Percentiles rank a stretch among this genome's conserved stretches.
Conservation (phyloP, 2,888 invertebrate species). For the Cecidostiba fungosa region DNA sequence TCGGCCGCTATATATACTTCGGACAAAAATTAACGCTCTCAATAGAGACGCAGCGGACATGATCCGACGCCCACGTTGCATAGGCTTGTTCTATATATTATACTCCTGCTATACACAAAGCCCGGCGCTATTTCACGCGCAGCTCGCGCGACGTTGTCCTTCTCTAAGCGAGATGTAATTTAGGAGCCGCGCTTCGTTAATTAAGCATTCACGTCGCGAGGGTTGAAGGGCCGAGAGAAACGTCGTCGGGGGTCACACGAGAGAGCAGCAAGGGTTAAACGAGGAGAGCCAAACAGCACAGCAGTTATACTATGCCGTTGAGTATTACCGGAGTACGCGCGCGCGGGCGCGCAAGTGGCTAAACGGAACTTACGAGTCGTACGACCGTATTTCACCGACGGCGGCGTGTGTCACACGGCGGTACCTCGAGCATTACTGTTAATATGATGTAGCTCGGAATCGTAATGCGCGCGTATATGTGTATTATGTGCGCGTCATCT, state of each 20-base stretch:
- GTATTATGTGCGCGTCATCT: not conserved
- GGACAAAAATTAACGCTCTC: conserved; percentile 5
- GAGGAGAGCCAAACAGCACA: not conserved
- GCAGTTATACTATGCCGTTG: no score
- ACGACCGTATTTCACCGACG: conserved; percentile 47
- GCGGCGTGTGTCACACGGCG: conserved; percentile 5
- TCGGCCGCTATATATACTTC: not conserved
- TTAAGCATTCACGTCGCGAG: conserved; percentile 53
- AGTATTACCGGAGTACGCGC: not conserved
- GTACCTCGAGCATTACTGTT: conserved; percentile 41
- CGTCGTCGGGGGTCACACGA: not conserved
- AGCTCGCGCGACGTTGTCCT: not conserved
- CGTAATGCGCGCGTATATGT: not conserved
- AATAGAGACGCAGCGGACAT: not conserved
- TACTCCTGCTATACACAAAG: not conserved
- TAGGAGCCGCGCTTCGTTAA: conserved; percentile 55
- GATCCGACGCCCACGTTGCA: no score
- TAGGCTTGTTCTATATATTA: not conserved
- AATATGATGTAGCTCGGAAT: conserved; percentile 50
- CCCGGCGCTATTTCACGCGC: not conserved
- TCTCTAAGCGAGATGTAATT: conserved; percentile 36
- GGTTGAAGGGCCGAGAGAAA: not conserved
- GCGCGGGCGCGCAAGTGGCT: conserved; percentile 28
- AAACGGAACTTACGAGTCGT: conserved; percentile 57
- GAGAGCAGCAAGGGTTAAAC: not conserved